Conservation (phyloP, 2,113 vertebrate species). For the Oreochromis tanganicae region DNA sequence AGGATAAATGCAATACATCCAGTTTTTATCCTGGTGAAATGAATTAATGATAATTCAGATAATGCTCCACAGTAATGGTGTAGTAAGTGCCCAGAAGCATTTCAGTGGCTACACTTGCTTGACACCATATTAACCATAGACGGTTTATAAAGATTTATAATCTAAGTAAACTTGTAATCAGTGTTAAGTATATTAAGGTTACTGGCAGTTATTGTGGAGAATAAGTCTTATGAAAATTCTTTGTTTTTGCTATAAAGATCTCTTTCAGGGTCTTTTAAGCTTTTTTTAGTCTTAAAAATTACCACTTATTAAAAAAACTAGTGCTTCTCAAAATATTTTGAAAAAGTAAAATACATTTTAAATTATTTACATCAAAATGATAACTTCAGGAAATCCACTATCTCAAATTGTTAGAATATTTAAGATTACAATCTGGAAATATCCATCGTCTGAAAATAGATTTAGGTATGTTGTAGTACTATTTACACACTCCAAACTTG, state of each 20-base stretch:
- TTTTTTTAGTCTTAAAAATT: background rate
- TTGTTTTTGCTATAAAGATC: background rate
- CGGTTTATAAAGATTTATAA: background rate
- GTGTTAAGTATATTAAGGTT: background rate
- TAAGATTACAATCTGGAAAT: fast-evolving
- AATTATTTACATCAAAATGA: background rate
- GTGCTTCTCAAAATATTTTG: background rate
- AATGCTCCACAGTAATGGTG: background rate
- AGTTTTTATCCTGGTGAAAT: background rate
- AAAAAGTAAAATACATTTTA: background rate
- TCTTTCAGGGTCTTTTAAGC: background rate
- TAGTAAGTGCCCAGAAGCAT: background rate
- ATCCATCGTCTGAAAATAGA: background rate
- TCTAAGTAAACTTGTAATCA: background rate
- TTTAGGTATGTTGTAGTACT: background rate
- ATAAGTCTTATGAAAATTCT: background rate
- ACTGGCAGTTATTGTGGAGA: background rate
- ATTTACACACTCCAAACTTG: background rate
- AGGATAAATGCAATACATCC: background rate
- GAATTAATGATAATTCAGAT: background rate
- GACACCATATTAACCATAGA: background rate
- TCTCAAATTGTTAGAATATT: background rate
- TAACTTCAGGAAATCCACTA: background rate
- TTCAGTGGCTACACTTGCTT: background rate
- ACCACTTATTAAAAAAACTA: background rate